Base-by-base conservation (phyloP, 1,140 invertebrate species). In the Diachasma alloeum region DNA sequence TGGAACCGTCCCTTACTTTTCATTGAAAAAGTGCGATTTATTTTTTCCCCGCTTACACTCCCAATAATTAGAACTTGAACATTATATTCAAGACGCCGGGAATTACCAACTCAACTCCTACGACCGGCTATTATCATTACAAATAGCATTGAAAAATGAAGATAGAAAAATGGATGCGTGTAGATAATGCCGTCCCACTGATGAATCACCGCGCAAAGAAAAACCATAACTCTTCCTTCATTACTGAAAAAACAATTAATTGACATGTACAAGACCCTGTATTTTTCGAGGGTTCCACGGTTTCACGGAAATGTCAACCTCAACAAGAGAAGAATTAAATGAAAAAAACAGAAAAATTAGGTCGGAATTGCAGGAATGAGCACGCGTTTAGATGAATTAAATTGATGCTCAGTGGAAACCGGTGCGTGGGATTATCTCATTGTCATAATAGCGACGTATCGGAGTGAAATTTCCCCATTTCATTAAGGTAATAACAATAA, bases 341-440 rank as follows among this genome's bases (percentile, higher is more conserved):
- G 24, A 66, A 66, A 31, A 13, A 31, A 66, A 31, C 4, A 3
- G 42, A 24, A 48, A 71, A 78, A 74, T 56, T n/a, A 72, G 77
- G 77, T 74, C 77, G 74, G 24, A 31, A 48, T 68, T 69, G 59
- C 44, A 26, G 24, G 17, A 42, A 74, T 19, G 71, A 73, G 24
- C 73, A 70, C 72, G 72, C 70, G 72, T 67, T 67, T 26, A 10
- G 42, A 66, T 67, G 46, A 77, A 42, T 67, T 75, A 26, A 75
- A 74, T 9, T 24, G 39, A 31, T 17, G 39, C 26, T 46, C 10
- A 75, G 56, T 82, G 81, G 81, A 84, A 84, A 84, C 79, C 71
- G 68, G 83, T 84, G 82, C 83, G 83, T 84, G 83, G 78, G 83
- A 84, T 70, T 59, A 53, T 53, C 48, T 19, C n/a, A 53, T 56